These are phyloP conservation scores for Phyllostomus hastatus DNA, from an alignment of 2,113 vertebrate genomes.

Conservation along the genomic window DNA sequence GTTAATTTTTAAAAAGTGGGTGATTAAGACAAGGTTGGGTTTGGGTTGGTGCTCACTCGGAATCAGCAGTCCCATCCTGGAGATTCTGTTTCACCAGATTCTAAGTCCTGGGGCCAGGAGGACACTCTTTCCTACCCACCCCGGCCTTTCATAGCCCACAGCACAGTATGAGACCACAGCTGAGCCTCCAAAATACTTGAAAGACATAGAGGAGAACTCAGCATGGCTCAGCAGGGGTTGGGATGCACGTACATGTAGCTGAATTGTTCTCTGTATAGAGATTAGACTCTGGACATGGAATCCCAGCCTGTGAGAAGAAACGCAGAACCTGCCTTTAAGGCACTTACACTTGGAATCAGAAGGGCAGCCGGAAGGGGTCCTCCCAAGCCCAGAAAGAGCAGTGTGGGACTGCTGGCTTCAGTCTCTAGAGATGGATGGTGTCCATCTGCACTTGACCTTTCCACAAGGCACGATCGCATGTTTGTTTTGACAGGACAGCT, in stretches of 20 bases:
- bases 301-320: neutral
- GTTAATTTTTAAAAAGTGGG: neutral
- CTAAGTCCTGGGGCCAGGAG: neutral
- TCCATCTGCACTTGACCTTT: slow-evolving; percentile 38
- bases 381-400: neutral
- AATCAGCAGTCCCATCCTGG: neutral
- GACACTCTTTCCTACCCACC: neutral
- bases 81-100: neutral
- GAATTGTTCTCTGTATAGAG: accelerated
- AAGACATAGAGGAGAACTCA: no score
- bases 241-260: accelerated
- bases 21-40: neutral
- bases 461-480: neutral
- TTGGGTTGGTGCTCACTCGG: neutral
- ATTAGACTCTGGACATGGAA: no score
- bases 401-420: neutral
- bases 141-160: neutral
- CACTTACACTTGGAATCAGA: neutral
- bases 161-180: neutral
- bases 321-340: neutral
- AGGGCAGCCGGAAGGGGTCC: slow-evolving; percentile 37
- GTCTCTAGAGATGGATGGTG: neutral
- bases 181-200: neutral
- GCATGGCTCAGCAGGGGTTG: accelerated
- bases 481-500: slow-evolving; percentile 11